Percentiles rank a stretch among this genome's conserved stretches.
phyloP scores from a whole-genome alignment of 2,888 invertebrate genomes.

The Coronaproctus castanopsis region DNA sequence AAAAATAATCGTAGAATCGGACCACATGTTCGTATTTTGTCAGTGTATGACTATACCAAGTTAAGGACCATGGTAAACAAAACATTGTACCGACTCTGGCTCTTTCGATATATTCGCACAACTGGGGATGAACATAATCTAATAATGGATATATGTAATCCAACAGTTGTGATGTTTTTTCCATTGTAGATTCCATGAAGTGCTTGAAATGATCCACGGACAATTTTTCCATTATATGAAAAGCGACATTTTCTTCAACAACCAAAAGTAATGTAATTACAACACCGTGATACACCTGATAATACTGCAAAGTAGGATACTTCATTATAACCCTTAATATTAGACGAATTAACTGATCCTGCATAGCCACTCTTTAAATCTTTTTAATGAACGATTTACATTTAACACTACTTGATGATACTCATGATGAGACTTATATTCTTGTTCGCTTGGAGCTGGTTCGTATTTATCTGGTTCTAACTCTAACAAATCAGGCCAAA shows the following conservation, averaged over 20 bases:
- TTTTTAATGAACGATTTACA: constrained; percentile 69
- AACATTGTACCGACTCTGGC: constrained; percentile 78
- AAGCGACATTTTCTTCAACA: constrained; percentile 68
- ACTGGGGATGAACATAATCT: constrained; percentile 41
- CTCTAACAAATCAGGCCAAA: constrained; percentile 69
- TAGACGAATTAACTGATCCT: constrained; percentile 71
- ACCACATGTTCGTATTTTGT: constrained; percentile 75
- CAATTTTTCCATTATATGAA: constrained; percentile 67
- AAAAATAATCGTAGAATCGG: constrained; percentile 84
- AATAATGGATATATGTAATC: constrained; percentile 73
- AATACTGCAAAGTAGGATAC: constrained; percentile 71
- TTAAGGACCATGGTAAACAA: constrained; percentile 89
- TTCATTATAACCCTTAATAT: constrained; percentile 76
- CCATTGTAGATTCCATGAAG: constrained; percentile 87
- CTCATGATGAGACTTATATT: constrained; percentile 54
- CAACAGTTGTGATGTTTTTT: constrained; percentile 67
- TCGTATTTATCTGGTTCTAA: constrained; percentile 39
- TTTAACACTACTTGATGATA: constrained; percentile 77
- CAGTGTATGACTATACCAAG: constrained; percentile 95
- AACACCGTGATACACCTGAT: constrained; percentile 93
- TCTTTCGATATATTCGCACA: constrained; percentile 60
- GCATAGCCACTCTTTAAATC: constrained; percentile 67
- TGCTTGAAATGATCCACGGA: constrained; percentile 65
- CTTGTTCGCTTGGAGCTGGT: constrained; percentile 40
- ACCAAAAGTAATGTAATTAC: constrained; percentile 77